These are phyloP conservation scores for Geodia barretti DNA, from an alignment of 37 sponge, comb jelly and placozoan genomes.

Conservation along the genomic window DNA sequence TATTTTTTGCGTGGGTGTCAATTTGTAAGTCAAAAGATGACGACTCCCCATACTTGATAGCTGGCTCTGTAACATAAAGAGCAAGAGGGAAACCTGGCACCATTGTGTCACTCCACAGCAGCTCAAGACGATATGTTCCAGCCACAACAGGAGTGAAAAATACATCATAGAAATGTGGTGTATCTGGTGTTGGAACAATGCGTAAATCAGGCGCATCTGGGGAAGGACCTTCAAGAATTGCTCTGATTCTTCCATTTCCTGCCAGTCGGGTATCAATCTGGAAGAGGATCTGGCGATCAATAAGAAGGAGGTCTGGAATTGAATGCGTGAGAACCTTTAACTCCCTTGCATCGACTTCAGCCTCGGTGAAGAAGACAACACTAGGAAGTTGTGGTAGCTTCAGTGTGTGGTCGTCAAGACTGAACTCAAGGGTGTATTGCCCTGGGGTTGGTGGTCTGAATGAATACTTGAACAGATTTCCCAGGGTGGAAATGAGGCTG, in stretches of 20 bases:
- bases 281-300: slow-evolving; percentile 12
- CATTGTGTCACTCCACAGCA: background rate
- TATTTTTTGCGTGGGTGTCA: slow-evolving; percentile 28
- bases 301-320: too few species aligned
- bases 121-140: slow-evolving; percentile 32
- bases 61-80: background rate
- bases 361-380: too few species aligned
- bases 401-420: too few species aligned
- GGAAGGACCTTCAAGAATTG: slow-evolving; percentile 22
- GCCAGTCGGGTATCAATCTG: slow-evolving; percentile 44
- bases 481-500: too few species aligned
- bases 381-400: too few species aligned
- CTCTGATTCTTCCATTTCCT: slow-evolving; percentile 58
- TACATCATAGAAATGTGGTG: slow-evolving; percentile 15
- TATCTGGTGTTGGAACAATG: background rate
- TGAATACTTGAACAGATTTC: too few species aligned
- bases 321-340: too few species aligned
- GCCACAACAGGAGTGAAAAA: slow-evolving; percentile 39
- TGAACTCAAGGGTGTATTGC: too few species aligned
- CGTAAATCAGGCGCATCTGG: slow-evolving; percentile 1
- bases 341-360: too few species aligned
- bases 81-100: too few species aligned
- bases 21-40: slow-evolving; percentile 8
- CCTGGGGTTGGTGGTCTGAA: too few species aligned
- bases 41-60: slow-evolving; percentile 2